These are phyloP conservation scores for Catharus minimus DNA, from an alignment of 2,113 vertebrate species.

Conservation along the genomic window DNA sequence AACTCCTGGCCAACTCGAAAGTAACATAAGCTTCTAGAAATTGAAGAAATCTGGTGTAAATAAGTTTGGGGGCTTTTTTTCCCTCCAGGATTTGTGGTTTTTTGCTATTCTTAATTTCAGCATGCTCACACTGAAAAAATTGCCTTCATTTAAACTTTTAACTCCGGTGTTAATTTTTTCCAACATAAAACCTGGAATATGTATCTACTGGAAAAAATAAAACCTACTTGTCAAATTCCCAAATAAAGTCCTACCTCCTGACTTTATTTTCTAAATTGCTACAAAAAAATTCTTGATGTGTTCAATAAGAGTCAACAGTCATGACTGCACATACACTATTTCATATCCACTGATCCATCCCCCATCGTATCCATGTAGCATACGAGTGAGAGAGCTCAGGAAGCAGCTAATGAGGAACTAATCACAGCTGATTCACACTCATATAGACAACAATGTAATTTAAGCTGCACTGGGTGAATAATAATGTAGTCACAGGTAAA, in stretches of 20 bases:
- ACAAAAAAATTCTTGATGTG: background rate
- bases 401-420: background rate
- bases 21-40: background rate
- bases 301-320: background rate
- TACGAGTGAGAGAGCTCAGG: background rate
- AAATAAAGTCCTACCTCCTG: background rate
- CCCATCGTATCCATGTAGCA: background rate
- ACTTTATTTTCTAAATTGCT: background rate
- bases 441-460: background rate
- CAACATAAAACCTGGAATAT: background rate
- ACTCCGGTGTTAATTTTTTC: background rate
- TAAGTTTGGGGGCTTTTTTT: background rate
- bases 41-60: background rate
- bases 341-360: background rate
- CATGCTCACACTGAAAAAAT: background rate
- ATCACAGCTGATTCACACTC: conserved; percentile 43
- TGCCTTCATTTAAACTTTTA: background rate
- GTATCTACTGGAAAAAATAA: background rate
- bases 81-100: accelerated
- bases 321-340: background rate
- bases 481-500: conserved; percentile 36
- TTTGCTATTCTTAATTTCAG: background rate
- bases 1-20: background rate
- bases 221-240: background rate
- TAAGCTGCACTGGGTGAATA: conserved; percentile 10